These are phyloP conservation scores for Benthochromis sp. DNA, from an alignment of 2,113 vertebrate genomes.

Conservation along the genomic window DNA sequence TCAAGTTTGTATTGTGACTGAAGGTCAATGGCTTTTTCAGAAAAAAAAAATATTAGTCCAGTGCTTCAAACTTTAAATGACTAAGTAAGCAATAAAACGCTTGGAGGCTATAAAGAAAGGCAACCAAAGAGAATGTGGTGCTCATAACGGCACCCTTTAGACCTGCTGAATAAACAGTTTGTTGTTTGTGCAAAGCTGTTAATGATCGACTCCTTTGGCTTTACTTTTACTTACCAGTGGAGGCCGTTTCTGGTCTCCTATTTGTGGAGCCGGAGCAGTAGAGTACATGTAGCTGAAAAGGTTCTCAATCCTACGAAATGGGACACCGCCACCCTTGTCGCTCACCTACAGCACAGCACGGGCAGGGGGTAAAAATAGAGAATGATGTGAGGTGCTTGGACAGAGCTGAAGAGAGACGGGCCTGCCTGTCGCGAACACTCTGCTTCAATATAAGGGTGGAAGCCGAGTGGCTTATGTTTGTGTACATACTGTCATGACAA, in stretches of 20 bases:
- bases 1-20: not conserved
- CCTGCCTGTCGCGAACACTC: not conserved
- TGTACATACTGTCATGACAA: not conserved
- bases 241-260: conserved; percentile 69
- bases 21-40: not conserved
- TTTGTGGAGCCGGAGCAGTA: conserved; percentile 83
- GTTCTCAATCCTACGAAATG: conserved; percentile 84
- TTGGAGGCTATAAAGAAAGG: not conserved
- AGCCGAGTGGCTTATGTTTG: not conserved
- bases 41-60: not conserved
- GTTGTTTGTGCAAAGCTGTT: not conserved
- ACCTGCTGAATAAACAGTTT: not conserved
- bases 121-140: not conserved
- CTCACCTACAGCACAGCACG: conserved; percentile 74
- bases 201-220: rapidly evolving
- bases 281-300: conserved; percentile 97
- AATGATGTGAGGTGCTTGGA: not conserved
- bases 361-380: not conserved
- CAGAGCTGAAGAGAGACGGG: not conserved
- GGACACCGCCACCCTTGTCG: conserved; percentile 85
- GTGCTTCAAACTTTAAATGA: not conserved
- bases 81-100: not conserved
- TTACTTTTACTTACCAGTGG: conserved; percentile 71
- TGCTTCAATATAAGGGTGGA: not conserved
- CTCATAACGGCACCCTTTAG: not conserved